A percentile compares a stretch with the other conserved stretches of the same genome.
phyloP scores from a whole-genome alignment of 2,797 vertebrate species.

The Hipposideros larvatus region DNA sequence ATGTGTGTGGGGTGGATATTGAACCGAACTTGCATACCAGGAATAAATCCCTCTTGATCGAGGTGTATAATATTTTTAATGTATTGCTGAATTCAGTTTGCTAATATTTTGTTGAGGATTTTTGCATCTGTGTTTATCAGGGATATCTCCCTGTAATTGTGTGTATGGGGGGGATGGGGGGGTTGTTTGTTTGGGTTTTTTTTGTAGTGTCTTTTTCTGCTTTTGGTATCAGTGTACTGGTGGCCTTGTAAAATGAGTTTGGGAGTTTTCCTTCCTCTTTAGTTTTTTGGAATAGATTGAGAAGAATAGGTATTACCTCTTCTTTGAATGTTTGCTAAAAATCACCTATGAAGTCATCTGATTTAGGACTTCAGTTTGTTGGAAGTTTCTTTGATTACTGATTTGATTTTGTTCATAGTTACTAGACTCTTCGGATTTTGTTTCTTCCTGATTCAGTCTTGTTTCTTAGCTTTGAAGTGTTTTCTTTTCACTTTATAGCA shows the following conservation, averaged over 20 bases:
- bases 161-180: too few species aligned
- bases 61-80: neutral
- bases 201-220: neutral
- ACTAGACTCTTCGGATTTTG: neutral
- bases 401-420: neutral
- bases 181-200: neutral
- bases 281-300: neutral
- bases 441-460: neutral
- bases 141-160: neutral
- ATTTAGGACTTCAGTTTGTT: neutral
- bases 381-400: neutral
- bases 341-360: neutral
- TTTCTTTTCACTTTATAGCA: neutral
- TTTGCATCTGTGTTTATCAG: neutral
- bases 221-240: neutral
- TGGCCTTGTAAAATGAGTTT: neutral
- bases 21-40: neutral
- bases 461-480: neutral
- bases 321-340: neutral
- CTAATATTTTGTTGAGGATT: neutral
- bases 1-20: neutral
- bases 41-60: neutral
- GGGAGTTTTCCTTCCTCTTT: neutral
- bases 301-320: neutral
- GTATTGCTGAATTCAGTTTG: neutral